phyloP scores from a whole-genome alignment of 2,797 vertebrate genomes.

The Chiloscyllium punctatum region DNA sequence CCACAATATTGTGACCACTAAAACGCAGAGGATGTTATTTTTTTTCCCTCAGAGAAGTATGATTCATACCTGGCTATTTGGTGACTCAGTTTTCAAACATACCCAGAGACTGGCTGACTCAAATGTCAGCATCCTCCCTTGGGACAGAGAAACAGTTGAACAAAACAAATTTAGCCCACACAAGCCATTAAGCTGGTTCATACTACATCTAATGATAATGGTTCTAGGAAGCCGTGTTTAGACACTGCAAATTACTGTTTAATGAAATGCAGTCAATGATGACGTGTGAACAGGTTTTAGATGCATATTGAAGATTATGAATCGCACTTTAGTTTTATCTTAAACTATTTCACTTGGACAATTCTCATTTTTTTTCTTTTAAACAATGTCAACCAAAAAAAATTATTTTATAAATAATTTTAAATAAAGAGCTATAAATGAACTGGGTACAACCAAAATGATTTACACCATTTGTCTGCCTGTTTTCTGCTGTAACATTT shows the following conservation, averaged over 20 bases:
- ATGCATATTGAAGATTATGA: slow-evolving; percentile 14
- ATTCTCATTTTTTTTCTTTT: background rate
- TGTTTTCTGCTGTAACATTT: background rate
- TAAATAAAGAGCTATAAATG: background rate
- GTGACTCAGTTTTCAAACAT: slow-evolving; percentile 32
- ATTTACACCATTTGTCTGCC: background rate
- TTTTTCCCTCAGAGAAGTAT: background rate
- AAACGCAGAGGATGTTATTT: slow-evolving; percentile 19
- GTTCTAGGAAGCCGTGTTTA: background rate
- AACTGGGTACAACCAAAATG: background rate
- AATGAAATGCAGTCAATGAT: background rate
- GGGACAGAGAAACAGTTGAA: slow-evolving; percentile 30
- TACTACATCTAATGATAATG: slow-evolving; percentile 13
- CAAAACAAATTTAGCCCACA: slow-evolving; percentile 30
- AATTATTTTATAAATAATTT: background rate
- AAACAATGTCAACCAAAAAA: background rate
- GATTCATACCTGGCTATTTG: slow-evolving; percentile 32
- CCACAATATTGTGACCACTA: slow-evolving; percentile 21
- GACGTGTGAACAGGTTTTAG: background rate
- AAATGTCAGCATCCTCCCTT: slow-evolving; percentile 28
- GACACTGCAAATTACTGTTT: background rate
- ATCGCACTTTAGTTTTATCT: background rate
- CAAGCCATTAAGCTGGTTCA: slow-evolving; percentile 9
- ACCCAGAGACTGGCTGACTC: slow-evolving; percentile 19
- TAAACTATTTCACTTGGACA: background rate